These are phyloP conservation scores for Eremophila alpestris DNA, from an alignment of 2,797 vertebrate genomes.

Conservation along the genomic window DNA sequence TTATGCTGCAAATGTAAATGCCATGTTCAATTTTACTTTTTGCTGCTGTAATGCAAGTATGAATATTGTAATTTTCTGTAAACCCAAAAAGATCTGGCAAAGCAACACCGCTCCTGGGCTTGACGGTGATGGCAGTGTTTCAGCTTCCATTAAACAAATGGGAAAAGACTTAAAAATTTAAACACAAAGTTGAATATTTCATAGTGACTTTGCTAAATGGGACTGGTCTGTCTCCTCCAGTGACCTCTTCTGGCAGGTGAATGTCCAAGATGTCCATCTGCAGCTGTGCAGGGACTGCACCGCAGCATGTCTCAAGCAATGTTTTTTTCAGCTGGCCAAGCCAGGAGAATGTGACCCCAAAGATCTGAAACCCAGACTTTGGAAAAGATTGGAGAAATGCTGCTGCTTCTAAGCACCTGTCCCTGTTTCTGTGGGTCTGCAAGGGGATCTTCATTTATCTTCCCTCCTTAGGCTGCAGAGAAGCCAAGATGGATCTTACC, in stretches of 20 bases:
- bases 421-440: neutral
- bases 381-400: neutral
- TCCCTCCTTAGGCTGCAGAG: neutral
- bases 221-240: neutral
- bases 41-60: slow-evolving; percentile 30
- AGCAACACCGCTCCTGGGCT: slow-evolving; percentile 16
- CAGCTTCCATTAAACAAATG: slow-evolving; percentile 72
- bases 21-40: slow-evolving; percentile 59
- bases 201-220: slow-evolving; percentile 30
- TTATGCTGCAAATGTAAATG: slow-evolving; percentile 64
- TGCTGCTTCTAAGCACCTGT: neutral
- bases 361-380: neutral
- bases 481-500: neutral
- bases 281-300: neutral
- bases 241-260: slow-evolving; percentile 26
- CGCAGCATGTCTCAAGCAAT: neutral
- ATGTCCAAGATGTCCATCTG: neutral
- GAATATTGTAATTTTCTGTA: slow-evolving; percentile 65
- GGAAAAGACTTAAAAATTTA: slow-evolving; percentile 73
- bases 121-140: slow-evolving; percentile 53
- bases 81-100: slow-evolving; percentile 48
- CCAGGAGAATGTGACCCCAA: fast-evolving
- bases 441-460: neutral
- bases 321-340: neutral
- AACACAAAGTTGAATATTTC: slow-evolving; percentile 70